Conservation (phyloP, 2,113 vertebrate species). For the Sarotherodon lohbergeri region DNA sequence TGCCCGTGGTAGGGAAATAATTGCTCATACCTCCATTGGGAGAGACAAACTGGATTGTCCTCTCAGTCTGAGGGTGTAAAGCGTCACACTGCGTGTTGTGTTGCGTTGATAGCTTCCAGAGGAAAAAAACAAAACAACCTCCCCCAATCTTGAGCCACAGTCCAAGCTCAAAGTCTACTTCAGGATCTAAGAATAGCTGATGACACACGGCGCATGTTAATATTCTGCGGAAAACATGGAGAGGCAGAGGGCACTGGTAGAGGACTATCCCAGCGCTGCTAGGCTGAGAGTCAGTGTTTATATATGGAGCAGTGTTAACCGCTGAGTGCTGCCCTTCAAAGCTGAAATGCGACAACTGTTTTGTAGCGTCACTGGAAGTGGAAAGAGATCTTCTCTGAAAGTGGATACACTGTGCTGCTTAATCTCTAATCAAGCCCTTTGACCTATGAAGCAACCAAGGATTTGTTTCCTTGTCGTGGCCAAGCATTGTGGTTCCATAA, state of each 20-base stretch:
- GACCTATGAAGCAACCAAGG: background rate
- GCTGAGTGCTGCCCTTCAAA: constrained; percentile 25
- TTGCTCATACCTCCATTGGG: background rate
- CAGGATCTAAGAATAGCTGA: constrained; percentile 42
- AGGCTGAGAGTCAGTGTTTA: constrained; percentile 8
- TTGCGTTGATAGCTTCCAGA: background rate
- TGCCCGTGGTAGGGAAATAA: background rate
- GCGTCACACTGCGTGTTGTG: background rate
- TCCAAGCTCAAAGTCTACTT: constrained; percentile 20
- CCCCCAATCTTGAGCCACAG: constrained; percentile 2
- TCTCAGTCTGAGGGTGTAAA: background rate
- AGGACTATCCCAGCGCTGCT: background rate
- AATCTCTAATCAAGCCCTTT: background rate
- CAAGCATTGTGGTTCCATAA: background rate
- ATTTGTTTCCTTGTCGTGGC: background rate
- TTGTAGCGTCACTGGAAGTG: constrained; percentile 11
- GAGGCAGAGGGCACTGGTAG: background rate
- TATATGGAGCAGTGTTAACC: constrained; percentile 18
- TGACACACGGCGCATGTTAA: constrained; percentile 34
- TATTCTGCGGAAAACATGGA: constrained; percentile 38
- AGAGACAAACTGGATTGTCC: background rate
- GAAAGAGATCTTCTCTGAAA: constrained; percentile 16
- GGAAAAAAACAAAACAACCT: background rate
- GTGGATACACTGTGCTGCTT: background rate
- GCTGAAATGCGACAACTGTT: constrained; percentile 24